Base-by-base conservation (phyloP, 2,888 invertebrate genomes). In the Fissipunctia ypsillon region DNA sequence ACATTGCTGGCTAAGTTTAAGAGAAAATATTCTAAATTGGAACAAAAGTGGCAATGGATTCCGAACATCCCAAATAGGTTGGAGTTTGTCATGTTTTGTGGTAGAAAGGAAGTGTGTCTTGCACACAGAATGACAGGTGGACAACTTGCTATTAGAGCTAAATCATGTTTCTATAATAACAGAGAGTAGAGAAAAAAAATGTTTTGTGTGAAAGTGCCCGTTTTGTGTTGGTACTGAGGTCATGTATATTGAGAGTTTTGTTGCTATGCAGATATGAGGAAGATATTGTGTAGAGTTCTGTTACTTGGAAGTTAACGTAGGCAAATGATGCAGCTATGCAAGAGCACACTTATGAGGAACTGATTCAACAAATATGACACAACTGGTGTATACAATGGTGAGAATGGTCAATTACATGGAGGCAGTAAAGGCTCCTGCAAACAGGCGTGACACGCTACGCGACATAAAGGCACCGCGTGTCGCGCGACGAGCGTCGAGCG, bases 91-190 rank as follows among this genome's bases (percentile, higher is more conserved):
- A 10, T 1, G 31, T 70, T 31, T 65, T n/a, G 35, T 83, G 64
- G 84, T 87, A 57, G 12, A 6, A 50, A 60, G 76, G 80, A 87
- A 81, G 77, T 80, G 69, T 84, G 84, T 86, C 83, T 86, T 78
- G 80, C 81, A 75, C 72, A 83, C 69, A 79, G 76, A 87, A 80
- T 90, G 91, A 90, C 91, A 91, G 90, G 90, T 90, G 87, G 90
- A 91, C 90, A 87, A 89, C 76, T 88, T 87, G 89, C 87, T 87
- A 88, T 88, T 89, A 88, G 84, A 90, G 79, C 81, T 84, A 87
- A 87, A 87, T 88, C 87, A 88, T 88, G 87, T 88, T 90, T 88
- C 87, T 83, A 78, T 83, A 87, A 83, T 80, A 87, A 87, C 72
- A 82, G 41, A 66, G 77, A 25, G 71, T 57, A 72, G 59, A 78